phyloP scores from a whole-genome alignment of 2,888 invertebrate species.

The Monoplex corrugatus region DNA sequence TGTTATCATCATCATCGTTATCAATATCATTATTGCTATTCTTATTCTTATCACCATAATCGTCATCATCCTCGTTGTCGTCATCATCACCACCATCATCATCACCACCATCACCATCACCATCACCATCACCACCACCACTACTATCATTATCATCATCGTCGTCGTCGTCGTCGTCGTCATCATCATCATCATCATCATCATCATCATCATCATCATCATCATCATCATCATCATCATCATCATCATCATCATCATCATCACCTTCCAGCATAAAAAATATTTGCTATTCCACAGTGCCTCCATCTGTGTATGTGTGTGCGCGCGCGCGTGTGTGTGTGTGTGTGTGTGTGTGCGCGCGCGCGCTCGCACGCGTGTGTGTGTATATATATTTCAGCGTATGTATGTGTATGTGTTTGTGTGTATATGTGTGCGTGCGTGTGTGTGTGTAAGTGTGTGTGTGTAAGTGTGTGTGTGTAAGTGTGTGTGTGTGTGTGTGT shows the following conservation, averaged over 20 bases:
- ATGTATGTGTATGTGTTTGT: slow-evolving; percentile 16
- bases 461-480: slow-evolving; percentile 1
- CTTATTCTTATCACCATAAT: too few species aligned
- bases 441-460: slow-evolving; percentile 29
- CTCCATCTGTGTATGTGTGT: not conserved
- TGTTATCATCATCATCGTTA: too few species aligned
- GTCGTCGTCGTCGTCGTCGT: not conserved
- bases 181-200: slow-evolving; percentile 4
- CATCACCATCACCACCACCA: not conserved
- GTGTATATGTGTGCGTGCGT: not conserved
- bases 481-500: slow-evolving; percentile 22
- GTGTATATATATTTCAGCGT: not conserved
- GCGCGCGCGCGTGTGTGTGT: slow-evolving; percentile 17
- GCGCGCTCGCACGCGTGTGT: not conserved
- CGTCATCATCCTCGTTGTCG: too few species aligned
- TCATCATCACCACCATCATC: too few species aligned
- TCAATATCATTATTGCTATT: too few species aligned
- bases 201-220: slow-evolving; percentile 15
- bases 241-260: slow-evolving; percentile 26
- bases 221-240: slow-evolving; percentile 27
- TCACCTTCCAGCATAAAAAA: too few species aligned
- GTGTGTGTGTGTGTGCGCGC: not conserved
- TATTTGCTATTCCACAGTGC: too few species aligned
- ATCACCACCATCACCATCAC: too few species aligned
- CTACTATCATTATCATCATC: not conserved